Conservation (phyloP, 2,113 vertebrate species). For the Tachysurus fulvidraco region DNA sequence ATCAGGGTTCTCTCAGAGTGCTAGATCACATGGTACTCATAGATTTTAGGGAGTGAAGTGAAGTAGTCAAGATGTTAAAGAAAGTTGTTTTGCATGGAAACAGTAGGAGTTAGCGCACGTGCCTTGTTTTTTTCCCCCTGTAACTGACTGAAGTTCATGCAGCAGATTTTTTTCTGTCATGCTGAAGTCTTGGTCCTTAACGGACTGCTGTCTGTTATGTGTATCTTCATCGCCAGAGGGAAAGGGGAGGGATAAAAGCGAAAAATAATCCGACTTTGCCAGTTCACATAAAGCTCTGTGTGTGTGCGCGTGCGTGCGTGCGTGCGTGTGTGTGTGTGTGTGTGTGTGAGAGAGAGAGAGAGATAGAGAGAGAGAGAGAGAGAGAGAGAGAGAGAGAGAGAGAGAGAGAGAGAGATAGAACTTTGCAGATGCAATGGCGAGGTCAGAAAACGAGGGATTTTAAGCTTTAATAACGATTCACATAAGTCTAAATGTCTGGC, state of each 20-base stretch:
- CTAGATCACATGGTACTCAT: neutral
- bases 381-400: neutral
- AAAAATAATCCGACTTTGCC: slow-evolving; percentile 11
- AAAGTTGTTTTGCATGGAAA: neutral
- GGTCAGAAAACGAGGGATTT: neutral
- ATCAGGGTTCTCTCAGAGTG: too few species aligned
- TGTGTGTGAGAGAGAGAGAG: neutral
- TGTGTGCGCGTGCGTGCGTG: neutral
- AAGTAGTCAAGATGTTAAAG: neutral
- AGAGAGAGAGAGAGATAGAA: neutral
- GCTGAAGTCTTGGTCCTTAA: neutral
- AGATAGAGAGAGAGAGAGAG: neutral
- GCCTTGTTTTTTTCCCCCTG: neutral
- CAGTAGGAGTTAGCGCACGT: neutral
- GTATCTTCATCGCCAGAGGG: neutral
- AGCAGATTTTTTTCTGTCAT: neutral
- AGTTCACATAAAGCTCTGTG: slow-evolving; percentile 15
- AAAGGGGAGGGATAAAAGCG: slow-evolving; percentile 9
- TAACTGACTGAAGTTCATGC: neutral
- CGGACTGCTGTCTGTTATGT: neutral
- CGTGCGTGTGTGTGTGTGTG: too few species aligned
- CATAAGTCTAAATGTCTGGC: neutral
- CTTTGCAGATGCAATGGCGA: neutral
- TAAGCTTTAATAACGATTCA: neutral
- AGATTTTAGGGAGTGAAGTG: too few species aligned